A percentile compares a stretch with the other conserved stretches of the same genome.
Evolutionary conservation across 2,113 vertebrate genomes (phyloP).

Genomic region (Pseudois nayaur): DNA sequence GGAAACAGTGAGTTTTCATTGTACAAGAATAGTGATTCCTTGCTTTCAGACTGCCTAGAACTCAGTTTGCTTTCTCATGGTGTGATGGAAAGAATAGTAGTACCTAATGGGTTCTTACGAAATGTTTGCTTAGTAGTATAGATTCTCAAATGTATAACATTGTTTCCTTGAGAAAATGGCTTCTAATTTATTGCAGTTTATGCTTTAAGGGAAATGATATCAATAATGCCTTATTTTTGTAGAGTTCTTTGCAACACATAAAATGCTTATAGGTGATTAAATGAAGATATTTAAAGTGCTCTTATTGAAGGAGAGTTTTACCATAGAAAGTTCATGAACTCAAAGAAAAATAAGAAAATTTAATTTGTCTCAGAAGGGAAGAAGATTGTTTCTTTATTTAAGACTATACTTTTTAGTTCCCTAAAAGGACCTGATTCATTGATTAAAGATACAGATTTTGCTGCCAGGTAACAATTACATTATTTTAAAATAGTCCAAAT

Average conservation of each 20-base stretch:
- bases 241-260: neutral
- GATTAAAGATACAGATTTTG: neutral
- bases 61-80: neutral
- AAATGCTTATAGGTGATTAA: neutral
- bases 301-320: constrained; percentile 15
- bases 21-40: neutral
- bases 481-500: neutral
- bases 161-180: neutral
- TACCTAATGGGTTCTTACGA: neutral
- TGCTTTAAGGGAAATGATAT: neutral
- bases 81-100: neutral
- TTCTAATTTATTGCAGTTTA: neutral
- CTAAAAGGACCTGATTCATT: neutral
- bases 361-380: constrained; percentile 25
- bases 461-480: neutral
- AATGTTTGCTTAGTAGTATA: neutral
- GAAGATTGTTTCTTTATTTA: constrained; percentile 10
- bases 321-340: constrained; percentile 42
- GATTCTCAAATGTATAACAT: neutral
- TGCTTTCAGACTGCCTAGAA: neutral
- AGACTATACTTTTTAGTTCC: neutral
- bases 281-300: neutral
- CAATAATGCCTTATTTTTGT: neutral
- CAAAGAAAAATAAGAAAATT: constrained; percentile 21
- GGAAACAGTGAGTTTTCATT: neutral